Evolutionary conservation across 2,797 vertebrate genomes (phyloP).

Genomic region (Anguilla anguilla): DNA sequence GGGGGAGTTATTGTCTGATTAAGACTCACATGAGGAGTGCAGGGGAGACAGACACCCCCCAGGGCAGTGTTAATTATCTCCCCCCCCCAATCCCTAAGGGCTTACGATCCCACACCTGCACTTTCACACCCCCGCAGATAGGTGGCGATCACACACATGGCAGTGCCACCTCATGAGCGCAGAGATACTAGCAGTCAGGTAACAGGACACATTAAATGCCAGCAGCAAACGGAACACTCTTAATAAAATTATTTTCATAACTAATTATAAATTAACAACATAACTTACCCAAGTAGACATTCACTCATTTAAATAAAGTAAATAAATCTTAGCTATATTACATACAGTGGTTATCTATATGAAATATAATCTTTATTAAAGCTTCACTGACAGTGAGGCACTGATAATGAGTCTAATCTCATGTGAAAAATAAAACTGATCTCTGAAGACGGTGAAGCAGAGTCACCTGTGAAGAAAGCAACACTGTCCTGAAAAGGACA

Average conservation of each 20-base stretch:
- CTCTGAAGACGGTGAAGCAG: background rate
- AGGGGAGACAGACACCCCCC: slow-evolving; percentile 63
- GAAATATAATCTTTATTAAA: background rate
- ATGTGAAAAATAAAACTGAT: too few relatives aligned
- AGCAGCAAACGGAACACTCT: background rate
- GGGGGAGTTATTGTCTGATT: slow-evolving; percentile 57
- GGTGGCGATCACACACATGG: slow-evolving; percentile 69
- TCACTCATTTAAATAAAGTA: background rate
- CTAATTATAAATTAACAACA: background rate
- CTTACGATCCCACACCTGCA: slow-evolving; percentile 58
- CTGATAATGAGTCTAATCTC: background rate
- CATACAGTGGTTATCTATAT: background rate
- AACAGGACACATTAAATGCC: background rate
- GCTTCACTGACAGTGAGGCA: background rate
- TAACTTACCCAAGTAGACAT: background rate
- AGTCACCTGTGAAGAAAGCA: background rate
- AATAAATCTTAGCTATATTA: background rate
- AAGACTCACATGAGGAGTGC: slow-evolving; percentile 64
- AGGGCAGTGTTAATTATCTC: slow-evolving; percentile 76
- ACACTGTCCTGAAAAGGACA: background rate
- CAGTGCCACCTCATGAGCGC: background rate
- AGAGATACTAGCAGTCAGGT: background rate
- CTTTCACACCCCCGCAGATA: slow-evolving; percentile 78
- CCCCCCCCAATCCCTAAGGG: slow-evolving; percentile 64
- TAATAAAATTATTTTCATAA: background rate